A percentile compares a stretch with the other conserved stretches of the same genome.
phyloP scores from a whole-genome alignment of 1,140 invertebrate species.

The Zophobas atratus region DNA sequence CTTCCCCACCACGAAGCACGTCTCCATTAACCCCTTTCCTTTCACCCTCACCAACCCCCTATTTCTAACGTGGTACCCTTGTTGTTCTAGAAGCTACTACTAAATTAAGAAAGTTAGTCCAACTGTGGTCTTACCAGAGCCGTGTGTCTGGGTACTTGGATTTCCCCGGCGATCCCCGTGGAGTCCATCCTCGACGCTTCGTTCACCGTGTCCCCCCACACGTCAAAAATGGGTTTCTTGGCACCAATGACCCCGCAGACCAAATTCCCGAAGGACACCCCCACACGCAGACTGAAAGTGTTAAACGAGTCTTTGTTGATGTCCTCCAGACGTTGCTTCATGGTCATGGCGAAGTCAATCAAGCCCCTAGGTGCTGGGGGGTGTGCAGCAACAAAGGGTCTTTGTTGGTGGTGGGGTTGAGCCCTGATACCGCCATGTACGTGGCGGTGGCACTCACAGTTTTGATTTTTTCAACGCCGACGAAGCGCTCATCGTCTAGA shows the following conservation, averaged over 20 bases:
- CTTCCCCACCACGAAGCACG: conserved; percentile 88
- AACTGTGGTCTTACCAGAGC: conserved; percentile 75
- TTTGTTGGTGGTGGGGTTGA: conserved; percentile 83
- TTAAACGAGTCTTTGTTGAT: conserved; percentile 98
- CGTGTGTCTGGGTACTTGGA: conserved; percentile 90
- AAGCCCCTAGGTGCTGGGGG: conserved; percentile 87
- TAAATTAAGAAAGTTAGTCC: conserved; percentile 2
- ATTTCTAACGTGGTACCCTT: conserved; percentile 81
- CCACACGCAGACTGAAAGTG: conserved; percentile 95
- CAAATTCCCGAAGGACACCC: conserved; percentile 92
- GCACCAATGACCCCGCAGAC: conserved; percentile 98
- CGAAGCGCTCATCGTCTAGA: conserved; percentile 92
- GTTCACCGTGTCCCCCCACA: conserved; percentile 97
- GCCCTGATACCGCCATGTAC: conserved; percentile 99
- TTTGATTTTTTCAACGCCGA: conserved; percentile 98
- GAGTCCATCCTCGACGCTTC: conserved; percentile 95
- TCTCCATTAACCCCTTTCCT: conserved; percentile 96
- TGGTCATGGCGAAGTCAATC: conserved; percentile 95
- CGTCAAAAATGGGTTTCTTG: conserved; percentile 97
- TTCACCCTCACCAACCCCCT: conserved; percentile 92
- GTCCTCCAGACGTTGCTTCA: conserved; percentile 90
- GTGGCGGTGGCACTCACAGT: conserved; percentile 95
- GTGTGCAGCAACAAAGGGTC: conserved; percentile 71
- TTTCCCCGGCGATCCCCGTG: conserved; percentile 88
- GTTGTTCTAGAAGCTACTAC: conserved; percentile 77